These are phyloP conservation scores for Syrrhaptes paradoxus DNA, from an alignment of 2,113 vertebrate genomes.

Conservation along the genomic window DNA sequence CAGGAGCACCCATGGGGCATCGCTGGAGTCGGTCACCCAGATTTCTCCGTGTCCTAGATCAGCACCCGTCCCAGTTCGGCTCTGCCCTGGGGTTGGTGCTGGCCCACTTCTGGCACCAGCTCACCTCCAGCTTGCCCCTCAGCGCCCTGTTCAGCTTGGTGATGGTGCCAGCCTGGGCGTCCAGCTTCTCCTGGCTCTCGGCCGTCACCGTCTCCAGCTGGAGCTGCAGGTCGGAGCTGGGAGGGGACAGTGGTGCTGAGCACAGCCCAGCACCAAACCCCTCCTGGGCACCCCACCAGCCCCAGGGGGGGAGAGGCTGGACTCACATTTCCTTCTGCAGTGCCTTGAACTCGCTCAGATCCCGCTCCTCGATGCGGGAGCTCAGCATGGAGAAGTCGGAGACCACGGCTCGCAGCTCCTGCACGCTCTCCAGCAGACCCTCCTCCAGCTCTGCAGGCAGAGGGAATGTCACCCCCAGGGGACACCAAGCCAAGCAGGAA, in stretches of 20 bases:
- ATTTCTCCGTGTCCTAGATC: constrained; percentile 37
- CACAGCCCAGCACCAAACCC: accelerated
- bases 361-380: constrained; percentile 54
- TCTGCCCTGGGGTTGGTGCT: neutral
- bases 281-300: neutral
- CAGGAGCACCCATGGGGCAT: constrained; percentile 14
- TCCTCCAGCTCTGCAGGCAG: constrained; percentile 23
- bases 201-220: constrained; percentile 32
- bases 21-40: neutral
- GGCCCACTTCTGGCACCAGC: constrained; percentile 60
- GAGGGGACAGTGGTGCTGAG: neutral
- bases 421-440: neutral
- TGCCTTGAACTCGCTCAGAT: constrained; percentile 55
- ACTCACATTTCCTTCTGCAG: constrained; percentile 73
- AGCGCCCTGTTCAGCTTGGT: constrained; percentile 66
- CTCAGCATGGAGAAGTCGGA: constrained; percentile 48
- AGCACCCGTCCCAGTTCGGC: neutral
- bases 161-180: constrained; percentile 46
- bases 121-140: constrained; percentile 71
- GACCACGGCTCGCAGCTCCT: constrained; percentile 49
- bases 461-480: neutral
- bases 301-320: neutral
- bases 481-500: neutral
- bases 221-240: constrained; percentile 65
- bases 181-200: constrained; percentile 9